A percentile compares a stretch with the other conserved stretches of the same genome.
Evolutionary conservation across 2,113 vertebrate genomes (phyloP).

Genomic region (Orthochromis indermauri): DNA sequence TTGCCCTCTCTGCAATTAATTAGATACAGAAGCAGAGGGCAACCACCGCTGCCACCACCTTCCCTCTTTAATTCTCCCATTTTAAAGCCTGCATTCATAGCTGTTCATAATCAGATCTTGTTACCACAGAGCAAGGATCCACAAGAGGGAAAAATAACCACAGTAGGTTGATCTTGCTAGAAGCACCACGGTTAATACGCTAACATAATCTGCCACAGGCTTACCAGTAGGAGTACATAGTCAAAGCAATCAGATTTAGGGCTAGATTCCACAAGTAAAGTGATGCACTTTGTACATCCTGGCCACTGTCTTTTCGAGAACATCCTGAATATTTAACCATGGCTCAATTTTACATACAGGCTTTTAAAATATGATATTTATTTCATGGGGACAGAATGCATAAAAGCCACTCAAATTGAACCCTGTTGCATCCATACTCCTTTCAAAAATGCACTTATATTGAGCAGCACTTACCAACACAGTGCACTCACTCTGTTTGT

Average conservation of each 20-base stretch:
- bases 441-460: slow-evolving; percentile 46
- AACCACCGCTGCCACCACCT: background rate
- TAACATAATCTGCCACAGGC: slow-evolving; percentile 58
- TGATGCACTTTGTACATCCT: slow-evolving; percentile 46
- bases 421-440: slow-evolving; percentile 36
- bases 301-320: slow-evolving; percentile 45
- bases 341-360: slow-evolving; percentile 57
- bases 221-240: slow-evolving; percentile 24
- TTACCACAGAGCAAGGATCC: slow-evolving; percentile 25
- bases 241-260: slow-evolving; percentile 51
- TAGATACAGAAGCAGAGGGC: slow-evolving; percentile 36
- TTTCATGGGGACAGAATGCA: slow-evolving; percentile 72
- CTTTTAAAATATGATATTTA: slow-evolving; percentile 74
- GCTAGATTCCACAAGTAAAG: slow-evolving; percentile 52
- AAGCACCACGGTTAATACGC: slow-evolving; percentile 1
- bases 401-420: slow-evolving; percentile 50
- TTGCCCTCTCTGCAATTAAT: slow-evolving; percentile 64
- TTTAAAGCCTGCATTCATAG: slow-evolving; percentile 16
- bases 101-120: slow-evolving; percentile 4
- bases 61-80: slow-evolving; percentile 2
- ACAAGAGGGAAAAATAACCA: background rate
- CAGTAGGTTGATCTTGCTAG: slow-evolving; percentile 25
- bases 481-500: slow-evolving; percentile 33
- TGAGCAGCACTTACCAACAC: slow-evolving; percentile 50
- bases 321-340: slow-evolving; percentile 65